Evolutionary conservation across 1,140 invertebrate species (phyloP).

Genomic region (Papilio polytes): DNA sequence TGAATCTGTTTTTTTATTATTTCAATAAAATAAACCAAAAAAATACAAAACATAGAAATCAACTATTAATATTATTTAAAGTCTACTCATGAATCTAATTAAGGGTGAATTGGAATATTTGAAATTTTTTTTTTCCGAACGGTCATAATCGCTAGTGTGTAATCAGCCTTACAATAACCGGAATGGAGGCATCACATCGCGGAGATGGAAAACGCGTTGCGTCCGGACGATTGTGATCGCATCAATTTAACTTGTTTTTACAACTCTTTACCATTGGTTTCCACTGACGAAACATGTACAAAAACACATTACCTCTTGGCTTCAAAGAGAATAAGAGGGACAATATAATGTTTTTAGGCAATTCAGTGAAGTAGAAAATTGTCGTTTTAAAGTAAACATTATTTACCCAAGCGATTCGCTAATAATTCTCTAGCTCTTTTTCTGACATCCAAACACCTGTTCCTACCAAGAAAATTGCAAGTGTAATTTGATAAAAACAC

Average conservation of each 20-base stretch:
- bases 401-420: too few relatives aligned
- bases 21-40: too few relatives aligned
- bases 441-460: too few relatives aligned
- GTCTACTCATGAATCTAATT: not conserved
- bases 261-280: too few relatives aligned
- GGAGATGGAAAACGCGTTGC: not conserved
- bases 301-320: not conserved
- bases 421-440: too few relatives aligned
- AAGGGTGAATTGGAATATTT: not conserved
- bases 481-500: too few relatives aligned
- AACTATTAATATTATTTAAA: too few relatives aligned
- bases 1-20: too few relatives aligned
- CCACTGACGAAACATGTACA: not conserved
- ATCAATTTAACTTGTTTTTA: not conserved
- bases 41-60: too few relatives aligned
- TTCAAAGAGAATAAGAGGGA: not conserved
- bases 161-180: slow-evolving; percentile 23
- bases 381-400: too few relatives aligned
- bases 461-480: too few relatives aligned
- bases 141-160: slow-evolving; percentile 34
- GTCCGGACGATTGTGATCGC: not conserved
- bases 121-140: not conserved
- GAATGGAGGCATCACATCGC: not conserved
- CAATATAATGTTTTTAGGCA: not conserved
- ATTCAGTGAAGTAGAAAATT: too few relatives aligned